Percentiles rank a stretch among this genome's conserved stretches.
These are phyloP conservation scores for Leptonema lineaticorne DNA, from an alignment of 1,140 invertebrate genomes.

Conservation along the genomic window DNA sequence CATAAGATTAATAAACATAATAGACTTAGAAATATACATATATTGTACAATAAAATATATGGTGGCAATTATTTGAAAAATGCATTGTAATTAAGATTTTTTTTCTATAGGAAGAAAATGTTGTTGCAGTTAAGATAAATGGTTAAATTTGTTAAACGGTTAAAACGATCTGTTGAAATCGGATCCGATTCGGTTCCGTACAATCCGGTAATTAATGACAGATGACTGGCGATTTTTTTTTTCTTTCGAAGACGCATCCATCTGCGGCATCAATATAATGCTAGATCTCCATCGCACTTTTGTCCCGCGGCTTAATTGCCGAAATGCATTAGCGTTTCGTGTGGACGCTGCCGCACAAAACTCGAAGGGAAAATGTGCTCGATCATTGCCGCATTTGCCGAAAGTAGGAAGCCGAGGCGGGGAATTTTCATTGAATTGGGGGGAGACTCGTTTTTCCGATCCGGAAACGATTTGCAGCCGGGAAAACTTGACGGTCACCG, in stretches of 20 bases:
- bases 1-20: no score
- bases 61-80: no score
- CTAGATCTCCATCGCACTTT: background rate
- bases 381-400: background rate
- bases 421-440: background rate
- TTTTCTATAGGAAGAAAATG: no score
- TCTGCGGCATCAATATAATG: conserved; percentile 6
- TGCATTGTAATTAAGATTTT: no score
- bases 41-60: no score
- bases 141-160: no score
- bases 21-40: no score
- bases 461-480: no score
- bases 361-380: background rate
- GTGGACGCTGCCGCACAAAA: background rate
- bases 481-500: no score
- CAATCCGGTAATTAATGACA: conserved; percentile 17
- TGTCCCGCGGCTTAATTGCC: conserved; percentile 7
- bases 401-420: background rate
- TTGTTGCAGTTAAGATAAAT: no score
- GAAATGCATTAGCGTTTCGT: conserved; percentile 6
- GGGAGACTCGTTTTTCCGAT: background rate
- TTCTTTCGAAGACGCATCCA: background rate
- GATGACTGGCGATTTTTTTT: conserved; percentile 22
- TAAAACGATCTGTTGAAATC: no score
- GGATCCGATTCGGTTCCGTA: no score